phyloP scores from a whole-genome alignment of 1,140 invertebrate genomes.

The Psix sp. region DNA sequence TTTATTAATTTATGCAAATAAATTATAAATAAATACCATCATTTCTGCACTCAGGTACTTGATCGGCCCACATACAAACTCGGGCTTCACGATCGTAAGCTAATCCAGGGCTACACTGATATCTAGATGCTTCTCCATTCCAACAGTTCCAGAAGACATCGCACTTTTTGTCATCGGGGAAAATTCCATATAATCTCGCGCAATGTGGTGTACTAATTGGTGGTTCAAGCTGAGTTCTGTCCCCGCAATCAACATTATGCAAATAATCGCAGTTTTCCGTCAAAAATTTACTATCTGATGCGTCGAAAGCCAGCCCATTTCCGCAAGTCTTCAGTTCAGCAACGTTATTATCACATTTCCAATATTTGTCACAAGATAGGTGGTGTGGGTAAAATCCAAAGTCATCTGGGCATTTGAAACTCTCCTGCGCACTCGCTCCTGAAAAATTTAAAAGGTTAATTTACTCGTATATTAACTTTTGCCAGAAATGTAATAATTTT shows the following conservation, averaged over 20 bases:
- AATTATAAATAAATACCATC: slow-evolving; percentile 80
- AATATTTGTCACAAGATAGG: slow-evolving; percentile 94
- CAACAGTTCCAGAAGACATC: slow-evolving; percentile 97
- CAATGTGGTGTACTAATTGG: slow-evolving; percentile 91
- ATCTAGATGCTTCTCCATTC: slow-evolving; percentile 94
- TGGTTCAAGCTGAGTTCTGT: slow-evolving; percentile 90
- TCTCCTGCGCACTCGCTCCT: slow-evolving; percentile 84
- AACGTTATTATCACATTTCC: slow-evolving; percentile 93
- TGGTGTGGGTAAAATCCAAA: slow-evolving; percentile 96
- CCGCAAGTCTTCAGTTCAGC: slow-evolving; percentile 95
- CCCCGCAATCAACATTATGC: slow-evolving; percentile 96
- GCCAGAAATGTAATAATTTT: no score
- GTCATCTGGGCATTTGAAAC: slow-evolving; percentile 95
- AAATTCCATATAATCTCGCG: slow-evolving; percentile 92
- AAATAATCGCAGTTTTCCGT: slow-evolving; percentile 97
- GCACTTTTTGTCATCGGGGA: slow-evolving; percentile 91
- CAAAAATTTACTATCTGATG: slow-evolving; percentile 90
- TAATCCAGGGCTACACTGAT: slow-evolving; percentile 94
- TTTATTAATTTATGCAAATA: background rate
- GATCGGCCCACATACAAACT: slow-evolving; percentile 96
- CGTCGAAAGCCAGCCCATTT: slow-evolving; percentile 94
- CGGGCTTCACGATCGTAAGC: slow-evolving; percentile 94
- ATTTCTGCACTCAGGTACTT: slow-evolving; percentile 92
- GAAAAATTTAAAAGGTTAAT: slow-evolving; percentile 61
- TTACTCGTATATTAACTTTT: no score